These are phyloP conservation scores for Daktulosphaira vitifoliae DNA, from an alignment of 1,140 invertebrate species.

Conservation along the genomic window DNA sequence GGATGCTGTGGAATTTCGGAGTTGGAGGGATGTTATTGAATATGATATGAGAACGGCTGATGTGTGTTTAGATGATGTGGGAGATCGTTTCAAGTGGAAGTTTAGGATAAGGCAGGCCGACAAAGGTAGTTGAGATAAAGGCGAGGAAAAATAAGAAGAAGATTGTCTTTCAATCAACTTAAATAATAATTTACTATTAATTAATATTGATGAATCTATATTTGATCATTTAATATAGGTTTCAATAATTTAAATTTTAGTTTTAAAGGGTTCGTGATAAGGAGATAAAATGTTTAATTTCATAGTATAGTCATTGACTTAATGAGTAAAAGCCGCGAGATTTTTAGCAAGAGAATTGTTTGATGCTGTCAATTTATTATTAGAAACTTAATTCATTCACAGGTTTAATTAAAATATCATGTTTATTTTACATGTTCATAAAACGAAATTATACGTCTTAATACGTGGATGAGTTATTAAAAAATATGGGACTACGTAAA, in stretches of 20 bases:
- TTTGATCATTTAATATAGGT: background rate
- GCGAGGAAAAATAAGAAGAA: no score
- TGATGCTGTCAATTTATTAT: background rate
- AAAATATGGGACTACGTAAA: background rate
- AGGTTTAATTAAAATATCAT: background rate
- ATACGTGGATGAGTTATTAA: background rate
- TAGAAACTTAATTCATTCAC: background rate
- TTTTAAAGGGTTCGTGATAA: background rate
- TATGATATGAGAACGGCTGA: no score
- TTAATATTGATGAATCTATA: no score
- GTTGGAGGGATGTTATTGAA: no score
- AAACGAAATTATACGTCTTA: conserved; percentile 2
- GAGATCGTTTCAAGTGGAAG: no score
- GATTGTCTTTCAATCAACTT: conserved; percentile 4
- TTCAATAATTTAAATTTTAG: background rate
- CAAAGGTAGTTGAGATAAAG: no score
- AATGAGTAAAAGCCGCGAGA: background rate
- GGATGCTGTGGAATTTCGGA: no score
- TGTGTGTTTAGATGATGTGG: no score
- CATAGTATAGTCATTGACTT: background rate
- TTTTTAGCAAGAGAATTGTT: background rate
- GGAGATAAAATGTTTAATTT: background rate
- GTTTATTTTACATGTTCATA: background rate
- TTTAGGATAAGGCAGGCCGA: no score
- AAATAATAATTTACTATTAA: background rate